phyloP scores from a whole-genome alignment of 2,113 vertebrate genomes.

The Gadus chalcogrammus region DNA sequence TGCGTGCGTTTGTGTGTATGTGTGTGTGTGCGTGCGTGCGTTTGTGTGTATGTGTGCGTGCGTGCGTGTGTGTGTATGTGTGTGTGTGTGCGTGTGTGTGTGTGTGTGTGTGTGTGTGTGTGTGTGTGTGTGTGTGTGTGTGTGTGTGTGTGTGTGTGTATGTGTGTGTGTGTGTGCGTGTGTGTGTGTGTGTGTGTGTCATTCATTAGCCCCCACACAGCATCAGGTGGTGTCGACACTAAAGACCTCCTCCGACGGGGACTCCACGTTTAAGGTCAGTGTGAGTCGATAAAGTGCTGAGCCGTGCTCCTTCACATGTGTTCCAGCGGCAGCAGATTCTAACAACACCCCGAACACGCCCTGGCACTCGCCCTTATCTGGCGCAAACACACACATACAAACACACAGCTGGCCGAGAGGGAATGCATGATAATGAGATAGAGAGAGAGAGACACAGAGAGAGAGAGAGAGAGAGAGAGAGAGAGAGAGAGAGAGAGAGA shows the following conservation, averaged over 20 bases:
- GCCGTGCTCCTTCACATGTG: constrained; percentile 47
- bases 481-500: background rate
- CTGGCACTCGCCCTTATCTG: constrained; percentile 63
- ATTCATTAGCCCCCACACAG: too few species aligned
- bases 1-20: too few species aligned
- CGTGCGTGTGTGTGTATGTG: too few species aligned
- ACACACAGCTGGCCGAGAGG: constrained; percentile 60
- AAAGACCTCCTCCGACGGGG: constrained; percentile 31
- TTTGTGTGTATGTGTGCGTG: too few species aligned
- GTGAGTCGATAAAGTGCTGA: constrained; percentile 59
- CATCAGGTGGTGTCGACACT: too few species aligned
- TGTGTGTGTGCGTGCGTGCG: too few species aligned
- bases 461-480: background rate
- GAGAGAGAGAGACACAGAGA: background rate
- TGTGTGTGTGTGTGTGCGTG: too few species aligned
- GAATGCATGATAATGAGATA: constrained; percentile 15
- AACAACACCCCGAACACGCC: constrained; percentile 62
- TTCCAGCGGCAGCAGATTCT: constrained; percentile 59
- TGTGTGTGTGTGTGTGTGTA: too few species aligned
- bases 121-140: too few species aligned
- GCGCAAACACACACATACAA: constrained; percentile 8
- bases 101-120: too few species aligned
- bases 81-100: too few species aligned
- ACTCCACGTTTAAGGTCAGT: constrained; percentile 41
- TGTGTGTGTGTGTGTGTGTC: too few species aligned